Evolutionary conservation across 2,113 vertebrate species (phyloP).

Genomic region (Tachysurus vachellii): DNA sequence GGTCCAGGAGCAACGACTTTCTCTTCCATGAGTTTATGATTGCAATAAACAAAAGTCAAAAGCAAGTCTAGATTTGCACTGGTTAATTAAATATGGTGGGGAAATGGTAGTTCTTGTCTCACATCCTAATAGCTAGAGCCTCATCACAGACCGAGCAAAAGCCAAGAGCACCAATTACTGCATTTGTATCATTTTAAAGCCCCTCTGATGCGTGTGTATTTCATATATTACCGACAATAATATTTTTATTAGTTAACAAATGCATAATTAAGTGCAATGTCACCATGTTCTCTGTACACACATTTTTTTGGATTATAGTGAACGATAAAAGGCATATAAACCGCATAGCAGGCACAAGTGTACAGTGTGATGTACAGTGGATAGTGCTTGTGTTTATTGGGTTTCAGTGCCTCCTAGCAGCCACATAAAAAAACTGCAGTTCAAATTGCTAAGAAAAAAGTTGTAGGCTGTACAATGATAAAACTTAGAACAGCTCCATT

Average conservation of each 20-base stretch:
- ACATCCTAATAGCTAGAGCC: background rate
- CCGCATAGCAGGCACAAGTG: background rate
- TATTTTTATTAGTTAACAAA: background rate
- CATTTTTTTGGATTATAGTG: background rate
- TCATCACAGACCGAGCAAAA: slow-evolving; percentile 13
- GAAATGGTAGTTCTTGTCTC: background rate
- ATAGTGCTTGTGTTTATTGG: background rate
- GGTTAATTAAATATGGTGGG: background rate
- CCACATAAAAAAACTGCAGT: background rate
- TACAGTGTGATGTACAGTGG: background rate
- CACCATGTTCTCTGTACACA: background rate
- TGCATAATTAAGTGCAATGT: background rate
- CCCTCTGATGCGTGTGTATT: no score
- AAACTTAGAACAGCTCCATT: background rate
- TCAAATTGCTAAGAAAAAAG: background rate
- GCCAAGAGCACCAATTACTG: background rate
- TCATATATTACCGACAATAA: background rate
- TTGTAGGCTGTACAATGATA: background rate
- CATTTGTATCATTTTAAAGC: background rate
- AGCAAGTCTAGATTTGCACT: background rate
- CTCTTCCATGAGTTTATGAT: background rate
- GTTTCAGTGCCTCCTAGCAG: slow-evolving; percentile 8
- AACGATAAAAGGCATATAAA: background rate
- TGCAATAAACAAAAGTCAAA: background rate
- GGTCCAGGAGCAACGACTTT: background rate